These are phyloP conservation scores for Heliconius ethilla DNA, from an alignment of 2,888 invertebrate species.

Conservation along the genomic window DNA sequence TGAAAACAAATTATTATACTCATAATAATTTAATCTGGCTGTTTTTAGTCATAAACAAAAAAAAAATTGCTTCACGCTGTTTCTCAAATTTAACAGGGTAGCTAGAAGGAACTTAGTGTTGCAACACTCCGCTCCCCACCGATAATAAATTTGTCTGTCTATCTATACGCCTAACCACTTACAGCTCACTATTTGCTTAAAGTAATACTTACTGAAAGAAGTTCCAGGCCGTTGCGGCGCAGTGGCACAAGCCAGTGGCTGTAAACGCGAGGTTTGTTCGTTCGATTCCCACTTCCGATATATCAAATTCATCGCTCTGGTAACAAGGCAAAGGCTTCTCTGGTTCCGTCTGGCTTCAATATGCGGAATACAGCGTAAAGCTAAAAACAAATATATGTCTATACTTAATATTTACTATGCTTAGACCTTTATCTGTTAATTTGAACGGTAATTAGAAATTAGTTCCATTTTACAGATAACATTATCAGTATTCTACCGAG, in stretches of 20 bases:
- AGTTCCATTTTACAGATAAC: neutral
- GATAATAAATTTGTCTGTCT: neutral
- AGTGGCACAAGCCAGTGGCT: neutral
- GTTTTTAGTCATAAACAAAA: no score
- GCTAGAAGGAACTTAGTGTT: no score
- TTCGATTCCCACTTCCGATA: neutral
- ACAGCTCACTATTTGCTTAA: no score
- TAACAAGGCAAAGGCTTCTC: neutral
- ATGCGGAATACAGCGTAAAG: no score
- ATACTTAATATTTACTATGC: neutral
- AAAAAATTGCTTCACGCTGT: neutral
- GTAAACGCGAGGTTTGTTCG: neutral
- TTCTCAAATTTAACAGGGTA: neutral
- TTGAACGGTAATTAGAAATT: conserved; percentile 1
- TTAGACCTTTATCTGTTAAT: neutral
- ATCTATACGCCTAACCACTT: neutral
- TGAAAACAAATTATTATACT: neutral
- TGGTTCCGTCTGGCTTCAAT: no score
- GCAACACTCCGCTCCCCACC: neutral
- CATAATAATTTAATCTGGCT: no score
- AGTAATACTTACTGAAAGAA: no score
- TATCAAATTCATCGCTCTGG: neutral
- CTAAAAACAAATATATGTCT: neutral
- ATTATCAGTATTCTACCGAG: neutral
- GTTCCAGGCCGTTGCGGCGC: neutral